Evolutionary conservation across 2,113 vertebrate genomes (phyloP), one percentile per base, ranked within the genome.

Genomic region (Carassius auratus): DNA sequence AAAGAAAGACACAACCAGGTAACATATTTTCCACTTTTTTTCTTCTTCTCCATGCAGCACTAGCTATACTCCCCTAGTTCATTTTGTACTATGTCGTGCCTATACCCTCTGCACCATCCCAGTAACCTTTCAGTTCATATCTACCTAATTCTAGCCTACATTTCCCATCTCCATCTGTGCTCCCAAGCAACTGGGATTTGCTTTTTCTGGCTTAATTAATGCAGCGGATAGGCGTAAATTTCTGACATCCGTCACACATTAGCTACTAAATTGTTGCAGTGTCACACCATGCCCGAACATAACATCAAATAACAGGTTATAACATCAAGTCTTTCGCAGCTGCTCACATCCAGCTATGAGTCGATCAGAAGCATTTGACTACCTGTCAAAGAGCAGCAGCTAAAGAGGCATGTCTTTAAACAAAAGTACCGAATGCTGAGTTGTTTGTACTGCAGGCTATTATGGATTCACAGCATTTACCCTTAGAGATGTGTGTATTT

Each of bases 401-500:
- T 9, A 17, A 80, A 84, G 45, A 84, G 50, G 50, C 14, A 21
- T 68, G 68, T 68, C 26, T 81, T 42, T 38, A 66, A 86, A 86
- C 77, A 48, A 26, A 76, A 81, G 8, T 62, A 21, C 73, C 17
- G 38, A 48, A 5, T 68, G 38, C 76, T 69, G 57, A 77, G 77
- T 30, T 45, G 78, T 75, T 75, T 48, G 26, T 73, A 74, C 76
- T 79, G 48, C 42, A 83, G 74, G 68, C 75, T 86, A 48, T 82
- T 84, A 77, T 85, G 42, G 76, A 85, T 78, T 83, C 79, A 77
- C 45, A 55, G 64, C 45, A 62, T 82, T 48, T 87, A 84, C 81
- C 86, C 81, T 69, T 78, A 59, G 77, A 85, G 84, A 86, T 76
- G n/a, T 66, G 69, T 86, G 61, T 76, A 42, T 59, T 55, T 69